These are phyloP conservation scores for Scomberomorus guttatus DNA, from an alignment of 2,797 vertebrate species.

Conservation along the genomic window DNA sequence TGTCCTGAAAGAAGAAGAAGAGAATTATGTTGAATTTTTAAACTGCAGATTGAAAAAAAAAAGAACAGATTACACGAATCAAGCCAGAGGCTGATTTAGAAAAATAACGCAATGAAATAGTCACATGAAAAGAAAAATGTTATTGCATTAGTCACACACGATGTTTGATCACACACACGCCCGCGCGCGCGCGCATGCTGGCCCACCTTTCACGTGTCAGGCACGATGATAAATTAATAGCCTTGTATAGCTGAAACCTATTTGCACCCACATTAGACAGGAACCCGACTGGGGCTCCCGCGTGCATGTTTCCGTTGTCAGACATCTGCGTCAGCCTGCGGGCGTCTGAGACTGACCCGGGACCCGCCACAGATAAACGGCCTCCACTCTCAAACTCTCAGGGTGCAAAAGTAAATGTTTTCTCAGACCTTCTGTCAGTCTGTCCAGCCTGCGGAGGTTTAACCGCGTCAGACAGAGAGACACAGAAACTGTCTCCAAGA, in stretches of 20 bases:
- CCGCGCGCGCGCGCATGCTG: conserved; percentile 20
- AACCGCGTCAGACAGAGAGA: conserved; percentile 39
- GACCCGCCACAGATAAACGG: conserved; percentile 26
- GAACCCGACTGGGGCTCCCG: conserved; percentile 84
- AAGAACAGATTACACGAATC: conserved; percentile 47
- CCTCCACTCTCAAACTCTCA: conserved; percentile 59
- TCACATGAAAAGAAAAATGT: conserved; percentile 4
- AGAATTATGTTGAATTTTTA: conserved; percentile 56
- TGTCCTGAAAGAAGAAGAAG: conserved; percentile 65
- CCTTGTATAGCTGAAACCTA: conserved; percentile 85
- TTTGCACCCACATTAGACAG: conserved; percentile 89
- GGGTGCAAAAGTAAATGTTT: conserved; percentile 76
- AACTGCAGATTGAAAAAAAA: conserved; percentile 31
- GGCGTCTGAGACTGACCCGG: conserved; percentile 75
- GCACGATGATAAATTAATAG: conserved; percentile 87
- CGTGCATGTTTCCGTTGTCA: conserved; percentile 87
- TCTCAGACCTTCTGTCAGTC: conserved; percentile 67
- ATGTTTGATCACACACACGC: conserved; percentile 23
- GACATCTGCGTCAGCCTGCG: conserved; percentile 83
- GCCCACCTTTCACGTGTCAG: conserved; percentile 76
- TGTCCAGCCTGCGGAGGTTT: conserved; percentile 39
- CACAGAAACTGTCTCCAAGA: not conserved
- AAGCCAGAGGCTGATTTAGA: conserved; percentile 33
- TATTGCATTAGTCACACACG: conserved; percentile 42
- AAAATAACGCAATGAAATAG: conserved; percentile 27